phyloP scores from a whole-genome alignment of 2,888 invertebrate genomes.

The Nomada lathburiana region DNA sequence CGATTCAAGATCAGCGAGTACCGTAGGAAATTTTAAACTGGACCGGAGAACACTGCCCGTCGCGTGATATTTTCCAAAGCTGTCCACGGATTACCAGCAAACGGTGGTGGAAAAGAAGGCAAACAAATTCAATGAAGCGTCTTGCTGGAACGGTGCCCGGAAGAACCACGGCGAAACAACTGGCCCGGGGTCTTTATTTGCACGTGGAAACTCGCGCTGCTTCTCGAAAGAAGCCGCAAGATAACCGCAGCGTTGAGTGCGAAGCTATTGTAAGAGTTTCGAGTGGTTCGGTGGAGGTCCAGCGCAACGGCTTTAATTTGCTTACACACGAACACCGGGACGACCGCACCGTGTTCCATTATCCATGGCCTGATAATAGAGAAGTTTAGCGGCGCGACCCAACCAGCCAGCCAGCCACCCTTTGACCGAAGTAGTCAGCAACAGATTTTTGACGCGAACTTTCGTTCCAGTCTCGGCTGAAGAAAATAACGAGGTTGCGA shows the following conservation, averaged over 20 bases:
- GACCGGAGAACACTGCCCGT: background rate
- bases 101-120: slow-evolving; percentile 39
- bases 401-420: no score
- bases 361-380: slow-evolving; percentile 38
- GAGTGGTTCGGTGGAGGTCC: background rate
- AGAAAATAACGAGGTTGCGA: background rate
- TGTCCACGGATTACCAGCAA: slow-evolving; percentile 32
- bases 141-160: slow-evolving; percentile 55
- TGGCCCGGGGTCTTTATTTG: slow-evolving; percentile 50
- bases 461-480: background rate
- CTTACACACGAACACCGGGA: slow-evolving; percentile 29
- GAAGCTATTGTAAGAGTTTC: slow-evolving; percentile 45
- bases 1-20: background rate
- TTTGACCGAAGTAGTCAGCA: background rate
- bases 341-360: slow-evolving; percentile 18
- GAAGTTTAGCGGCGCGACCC: slow-evolving; percentile 23
- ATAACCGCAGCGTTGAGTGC: slow-evolving; percentile 30
- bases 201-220: slow-evolving; percentile 34
- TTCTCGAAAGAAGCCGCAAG: slow-evolving; percentile 40
- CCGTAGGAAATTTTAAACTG: background rate
- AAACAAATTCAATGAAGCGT: slow-evolving; percentile 55
- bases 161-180: slow-evolving; percentile 37
- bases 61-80: slow-evolving; percentile 11
- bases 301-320: slow-evolving; percentile 47
- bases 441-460: slow-evolving; percentile 24